Conservation (phyloP, 2,797 vertebrate genomes). For the Champsocephalus gunnari region DNA sequence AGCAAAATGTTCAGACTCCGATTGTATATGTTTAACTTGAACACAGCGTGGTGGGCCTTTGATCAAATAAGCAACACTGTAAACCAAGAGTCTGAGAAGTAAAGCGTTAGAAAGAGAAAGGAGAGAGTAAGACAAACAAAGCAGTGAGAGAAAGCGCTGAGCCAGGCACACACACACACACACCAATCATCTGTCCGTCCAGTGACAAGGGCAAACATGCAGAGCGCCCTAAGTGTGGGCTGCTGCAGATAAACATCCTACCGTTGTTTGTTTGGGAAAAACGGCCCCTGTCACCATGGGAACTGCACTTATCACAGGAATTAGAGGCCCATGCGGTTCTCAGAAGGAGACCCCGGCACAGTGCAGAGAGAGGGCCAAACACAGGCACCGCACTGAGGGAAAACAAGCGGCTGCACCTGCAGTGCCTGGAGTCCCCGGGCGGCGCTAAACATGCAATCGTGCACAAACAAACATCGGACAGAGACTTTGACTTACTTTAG, state of each 20-base stretch:
- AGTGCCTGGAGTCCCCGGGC: constrained; percentile 60
- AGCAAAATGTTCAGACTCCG: too few relatives aligned
- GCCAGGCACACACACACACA: constrained; percentile 29
- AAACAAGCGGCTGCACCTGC: constrained; percentile 77
- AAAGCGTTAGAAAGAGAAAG: constrained; percentile 25
- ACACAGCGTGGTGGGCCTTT: constrained; percentile 8
- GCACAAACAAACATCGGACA: constrained; percentile 35
- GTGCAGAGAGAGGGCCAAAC: constrained; percentile 70
- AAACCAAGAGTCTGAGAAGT: constrained; percentile 25
- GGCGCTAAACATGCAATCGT: constrained; percentile 61
- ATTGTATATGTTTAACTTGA: constrained; percentile 1
- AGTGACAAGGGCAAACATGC: constrained; percentile 86
- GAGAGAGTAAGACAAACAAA: constrained; percentile 52
- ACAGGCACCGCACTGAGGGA: constrained; percentile 63
- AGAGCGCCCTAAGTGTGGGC: constrained; percentile 83
- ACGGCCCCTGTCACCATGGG: constrained; percentile 87
- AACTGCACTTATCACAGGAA: constrained; percentile 91
- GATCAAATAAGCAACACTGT: constrained; percentile 15
- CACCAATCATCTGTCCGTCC: constrained; percentile 62
- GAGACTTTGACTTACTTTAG: constrained; percentile 92
- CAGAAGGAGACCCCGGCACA: constrained; percentile 85
- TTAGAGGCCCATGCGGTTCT: constrained; percentile 88
- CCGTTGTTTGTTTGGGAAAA: constrained; percentile 91
- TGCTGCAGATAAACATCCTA: constrained; percentile 91
- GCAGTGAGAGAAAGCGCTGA: constrained; percentile 40